Conservation (phyloP, 2,113 vertebrate genomes). For the Takifugu bimaculatus region DNA sequence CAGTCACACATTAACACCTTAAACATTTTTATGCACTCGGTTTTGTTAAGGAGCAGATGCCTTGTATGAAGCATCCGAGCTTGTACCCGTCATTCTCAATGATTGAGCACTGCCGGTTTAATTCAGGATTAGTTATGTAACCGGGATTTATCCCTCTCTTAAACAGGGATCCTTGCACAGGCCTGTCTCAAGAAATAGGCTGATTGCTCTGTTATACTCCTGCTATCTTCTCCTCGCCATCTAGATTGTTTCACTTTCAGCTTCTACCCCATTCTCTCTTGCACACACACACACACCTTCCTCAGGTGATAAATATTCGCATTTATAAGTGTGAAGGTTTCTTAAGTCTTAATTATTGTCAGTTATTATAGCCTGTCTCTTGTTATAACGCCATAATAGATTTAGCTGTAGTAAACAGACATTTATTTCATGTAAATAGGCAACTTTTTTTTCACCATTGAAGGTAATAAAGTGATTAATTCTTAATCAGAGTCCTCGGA, state of each 20-base stretch:
- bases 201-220: slow-evolving; percentile 18
- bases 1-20: too few relatives aligned
- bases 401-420: background rate
- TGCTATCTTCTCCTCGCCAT: background rate
- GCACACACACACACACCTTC: background rate
- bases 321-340: slow-evolving; percentile 14
- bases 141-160: slow-evolving; percentile 44
- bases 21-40: too few relatives aligned
- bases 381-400: background rate
- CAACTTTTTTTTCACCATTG: too few relatives aligned
- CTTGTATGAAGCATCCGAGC: slow-evolving; percentile 12
- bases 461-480: too few relatives aligned
- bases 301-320: background rate
- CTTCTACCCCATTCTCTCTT: background rate
- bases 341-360: too few relatives aligned
- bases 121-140: slow-evolving; percentile 66
- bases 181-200: slow-evolving; percentile 30
- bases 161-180: slow-evolving; percentile 35
- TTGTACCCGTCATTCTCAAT: slow-evolving; percentile 22
- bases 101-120: slow-evolving; percentile 34
- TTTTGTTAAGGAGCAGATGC: slow-evolving; percentile 2
- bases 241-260: too few relatives aligned
- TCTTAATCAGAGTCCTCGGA: too few relatives aligned
- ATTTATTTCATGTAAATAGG: too few relatives aligned
- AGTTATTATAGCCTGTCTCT: background rate